Conservation (phyloP, 2,113 vertebrate genomes). For the Mus pahari region DNA sequence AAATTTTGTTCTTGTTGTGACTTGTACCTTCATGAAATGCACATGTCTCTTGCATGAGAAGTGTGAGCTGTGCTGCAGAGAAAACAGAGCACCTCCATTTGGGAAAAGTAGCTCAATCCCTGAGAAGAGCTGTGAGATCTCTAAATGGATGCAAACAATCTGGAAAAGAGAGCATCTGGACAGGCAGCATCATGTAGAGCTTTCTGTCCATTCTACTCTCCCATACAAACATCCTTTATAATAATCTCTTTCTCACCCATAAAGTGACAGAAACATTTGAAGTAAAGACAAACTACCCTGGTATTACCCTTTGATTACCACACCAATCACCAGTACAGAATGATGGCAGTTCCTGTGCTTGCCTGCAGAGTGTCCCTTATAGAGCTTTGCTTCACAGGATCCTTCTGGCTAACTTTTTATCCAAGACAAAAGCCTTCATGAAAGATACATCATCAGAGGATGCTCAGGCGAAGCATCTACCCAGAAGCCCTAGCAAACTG, state of each 20-base stretch:
- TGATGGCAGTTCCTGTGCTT: neutral
- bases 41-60: neutral
- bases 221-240: neutral
- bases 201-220: neutral
- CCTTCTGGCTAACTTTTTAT: no score
- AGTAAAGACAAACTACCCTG: neutral
- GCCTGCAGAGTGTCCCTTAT: neutral
- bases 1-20: neutral
- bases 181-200: neutral
- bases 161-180: neutral
- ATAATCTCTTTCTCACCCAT: neutral
- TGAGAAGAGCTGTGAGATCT: neutral
- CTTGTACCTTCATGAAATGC: neutral
- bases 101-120: accelerated
- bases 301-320: neutral
- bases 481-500: neutral
- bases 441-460: no score
- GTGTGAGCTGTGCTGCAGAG: neutral
- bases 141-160: neutral
- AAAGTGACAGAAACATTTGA: neutral
- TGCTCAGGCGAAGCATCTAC: no score
- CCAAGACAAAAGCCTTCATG: no score
- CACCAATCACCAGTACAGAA: neutral
- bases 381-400: no score
- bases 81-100: neutral